A percentile compares a stretch with the other conserved stretches of the same genome.
phyloP scores from a whole-genome alignment of 2,888 invertebrate genomes.

The Orchesella flavescens region DNA sequence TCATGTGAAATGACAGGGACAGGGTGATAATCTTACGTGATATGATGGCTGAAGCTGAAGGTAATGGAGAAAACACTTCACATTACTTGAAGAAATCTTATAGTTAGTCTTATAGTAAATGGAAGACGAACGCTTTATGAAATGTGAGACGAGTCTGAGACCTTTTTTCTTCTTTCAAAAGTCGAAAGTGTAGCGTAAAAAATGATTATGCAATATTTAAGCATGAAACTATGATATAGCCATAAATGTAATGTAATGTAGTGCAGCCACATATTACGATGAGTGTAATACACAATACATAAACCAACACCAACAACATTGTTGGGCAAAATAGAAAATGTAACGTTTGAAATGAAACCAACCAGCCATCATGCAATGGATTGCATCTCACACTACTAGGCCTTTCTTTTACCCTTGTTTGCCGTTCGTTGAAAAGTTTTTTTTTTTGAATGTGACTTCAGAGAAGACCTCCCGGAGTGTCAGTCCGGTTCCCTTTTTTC shows the following conservation, averaged over 20 bases:
- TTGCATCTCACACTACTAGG: too few species aligned
- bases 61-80: too few species aligned
- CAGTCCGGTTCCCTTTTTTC: conserved; percentile 16
- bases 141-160: background rate
- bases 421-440: background rate
- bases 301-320: too few species aligned
- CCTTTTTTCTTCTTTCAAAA: background rate
- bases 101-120: background rate
- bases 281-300: too few species aligned
- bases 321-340: too few species aligned
- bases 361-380: background rate
- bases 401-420: too few species aligned
- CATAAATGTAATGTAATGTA: too few species aligned
- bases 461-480: conserved; percentile 12
- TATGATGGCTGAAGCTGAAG: too few species aligned
- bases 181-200: background rate
- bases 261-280: too few species aligned
- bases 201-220: conserved; percentile 5
- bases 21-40: background rate
- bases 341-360: background rate
- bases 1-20: background rate
- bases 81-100: too few species aligned
- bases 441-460: background rate
- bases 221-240: too few species aligned
- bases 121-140: conserved; percentile 8